Evolutionary conservation across 2,113 vertebrate genomes (phyloP), one percentile per base, ranked within the genome.

Genomic region (Halcyon senegalensis): DNA sequence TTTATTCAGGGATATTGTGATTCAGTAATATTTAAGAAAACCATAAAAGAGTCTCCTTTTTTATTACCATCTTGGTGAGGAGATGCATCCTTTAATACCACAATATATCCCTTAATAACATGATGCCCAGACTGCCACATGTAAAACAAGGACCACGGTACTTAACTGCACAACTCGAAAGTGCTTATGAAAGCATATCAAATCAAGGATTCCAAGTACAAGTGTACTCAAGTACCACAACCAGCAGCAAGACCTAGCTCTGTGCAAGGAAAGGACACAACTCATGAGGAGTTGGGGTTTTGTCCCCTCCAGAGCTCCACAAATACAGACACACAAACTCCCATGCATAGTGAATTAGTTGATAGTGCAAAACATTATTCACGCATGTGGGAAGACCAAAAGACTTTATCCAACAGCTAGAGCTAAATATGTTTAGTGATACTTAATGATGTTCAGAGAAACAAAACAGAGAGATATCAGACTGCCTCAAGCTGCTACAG

Each of bases 101-200:
- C 11, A 14, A 31, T 30, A 51, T 10, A 37, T 66, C 4, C 28
- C n/a, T 72, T 83, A 63, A 75, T 14, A 59, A 16, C 17, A 30
- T 0, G 2, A 76, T 39, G 14, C 53, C n/a, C 43, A 67, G 17
- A 33, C 2, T n/a, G 18, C 9, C 39, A 17, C 0, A 1, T 31
- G 12, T 37, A 48, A 53, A 76, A 35, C 33, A 81, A 41, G 24
- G 17, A 33, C 30, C 17, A 15, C 0, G 24, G 13, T 4, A 51
- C 16, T 41, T 17, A 64, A 50, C 37, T 23, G 3, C 35, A 48
- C n/a, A 44, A 35, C 31, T 72, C 28, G 35, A 3, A 8, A 31
- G 14, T 7, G 20, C 27, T 59, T 19, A 37, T 24, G 6, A 83
- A 55, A n/a, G 11, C 44, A 9, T 30, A 12, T 19, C 11, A 15